Evolutionary conservation across 1,140 invertebrate species (phyloP), one percentile per base, ranked within the genome.

Genomic region (Ruditapes philippinarum): DNA sequence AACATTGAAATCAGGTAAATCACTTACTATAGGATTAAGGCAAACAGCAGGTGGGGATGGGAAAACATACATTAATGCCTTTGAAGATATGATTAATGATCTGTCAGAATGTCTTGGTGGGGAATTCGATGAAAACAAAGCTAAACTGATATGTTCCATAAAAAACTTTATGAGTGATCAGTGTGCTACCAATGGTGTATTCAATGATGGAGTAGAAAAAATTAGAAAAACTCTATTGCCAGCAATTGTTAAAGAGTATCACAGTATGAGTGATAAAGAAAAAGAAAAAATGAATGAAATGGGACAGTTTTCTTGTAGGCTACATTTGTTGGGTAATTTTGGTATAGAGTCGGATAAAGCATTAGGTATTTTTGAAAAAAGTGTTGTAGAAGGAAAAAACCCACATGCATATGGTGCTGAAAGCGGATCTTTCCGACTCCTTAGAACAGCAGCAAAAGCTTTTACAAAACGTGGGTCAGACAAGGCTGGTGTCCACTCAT

Each of bases 311-410:
- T 33, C 57, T 4, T 82, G 80, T 65, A 25, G 60, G 9, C 60
- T 82, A 0, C 80, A 82, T 82, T 14, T 82, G 28, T 65, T 82
- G 14, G 80, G 25, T 45, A 42, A 82, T 22, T 82, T 82, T 65
- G 80, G 80, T 2, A 82, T 28, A 22, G 80, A 60, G 31, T 57
- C 80, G 11, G 57, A 82, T n/a, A 82, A 82, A 31, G 38, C 57
- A 19, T 19, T 82, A n/a, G 31, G 12, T 31, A 31, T 9, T 25
- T 31, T 65, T 65, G 62, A 65, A 65, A 19, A 31, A 12, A 65
- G 14, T 31, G 62, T 65, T 31, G 28, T n/a, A 31, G 62, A 65
- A 4, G 62, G 62, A 1, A 65, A 65, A 65, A 65, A 65, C 17
- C 62, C 62, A 2, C 31, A 12, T 31, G 11, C 11, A 31, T 65